A percentile compares a stretch with the other conserved stretches of the same genome.
Evolutionary conservation across 2,113 vertebrate species (phyloP).

Genomic region (Microtus ochrogaster): DNA sequence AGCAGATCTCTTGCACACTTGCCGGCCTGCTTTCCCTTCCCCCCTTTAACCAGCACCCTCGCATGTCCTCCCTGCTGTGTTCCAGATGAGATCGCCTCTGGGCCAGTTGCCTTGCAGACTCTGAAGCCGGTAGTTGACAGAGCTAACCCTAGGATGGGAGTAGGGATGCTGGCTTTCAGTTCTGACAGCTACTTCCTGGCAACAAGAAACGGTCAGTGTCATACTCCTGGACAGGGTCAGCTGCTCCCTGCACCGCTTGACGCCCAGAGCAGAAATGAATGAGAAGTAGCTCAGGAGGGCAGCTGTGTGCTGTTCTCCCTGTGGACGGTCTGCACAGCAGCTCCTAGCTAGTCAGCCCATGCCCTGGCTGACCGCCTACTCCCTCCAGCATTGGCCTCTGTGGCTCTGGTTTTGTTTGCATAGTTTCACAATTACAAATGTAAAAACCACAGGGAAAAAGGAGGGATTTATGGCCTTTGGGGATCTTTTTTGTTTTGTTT

Average conservation of each 20-base stretch:
- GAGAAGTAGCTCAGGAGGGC: background rate
- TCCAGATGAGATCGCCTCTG: conserved; percentile 91
- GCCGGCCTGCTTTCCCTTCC: background rate
- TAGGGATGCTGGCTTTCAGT: conserved; percentile 94
- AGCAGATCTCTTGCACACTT: background rate
- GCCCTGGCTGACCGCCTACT: background rate
- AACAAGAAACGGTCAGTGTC: conserved; percentile 92
- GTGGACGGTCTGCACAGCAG: accelerated
- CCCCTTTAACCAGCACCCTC: no score
- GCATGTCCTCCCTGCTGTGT: background rate
- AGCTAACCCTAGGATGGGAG: conserved; percentile 95
- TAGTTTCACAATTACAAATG: background rate
- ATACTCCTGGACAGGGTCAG: accelerated
- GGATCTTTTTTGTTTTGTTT: background rate
- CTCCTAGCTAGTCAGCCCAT: background rate
- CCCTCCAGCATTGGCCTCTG: background rate
- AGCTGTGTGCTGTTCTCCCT: background rate
- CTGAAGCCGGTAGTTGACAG: conserved; percentile 93
- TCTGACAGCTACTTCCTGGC: conserved; percentile 95
- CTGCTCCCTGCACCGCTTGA: accelerated
- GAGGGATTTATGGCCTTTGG: background rate
- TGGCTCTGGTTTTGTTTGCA: background rate
- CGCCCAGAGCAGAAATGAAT: accelerated
- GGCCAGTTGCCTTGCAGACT: conserved; percentile 90
- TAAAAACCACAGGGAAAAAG: background rate